Base-by-base conservation (phyloP, 2,113 vertebrate genomes). In the Myxocyprinus asiaticus region DNA sequence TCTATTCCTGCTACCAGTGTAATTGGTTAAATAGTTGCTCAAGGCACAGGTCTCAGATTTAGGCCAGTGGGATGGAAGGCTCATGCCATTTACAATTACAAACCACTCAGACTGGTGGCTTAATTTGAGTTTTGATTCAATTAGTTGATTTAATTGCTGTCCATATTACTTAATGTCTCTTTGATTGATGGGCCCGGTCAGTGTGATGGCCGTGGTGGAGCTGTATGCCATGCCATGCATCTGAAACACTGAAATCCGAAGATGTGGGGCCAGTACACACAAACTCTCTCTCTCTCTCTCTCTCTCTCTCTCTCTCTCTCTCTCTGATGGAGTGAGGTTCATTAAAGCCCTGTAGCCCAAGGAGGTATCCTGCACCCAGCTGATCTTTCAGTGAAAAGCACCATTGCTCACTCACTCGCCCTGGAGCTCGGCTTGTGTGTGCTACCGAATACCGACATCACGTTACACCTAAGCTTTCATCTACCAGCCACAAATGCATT, bases 111-210 rank as follows among this genome's bases (percentile, higher is more conserved):
- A 62, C 78, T 72, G 71, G 79, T 79, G 81, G 76, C 61, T 78
- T 79, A 66, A 83, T 82, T 79, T 81, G 79, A 70, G 67, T 78
- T 81, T 75, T 72, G 79, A 81, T 83, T 81, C 67, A 73, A 81
- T 83, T 81, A 85, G 70, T 58, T 74, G 69, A 75, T 78, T 69
- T 82, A 82, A 83, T 75, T 67, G 78, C 71, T 72, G 74, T 79
- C 78, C 64, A 67, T 79, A 62, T 63, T 63, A 59, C 75, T 70
- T 67, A 67, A 81, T 79, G 80, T 65, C 67, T 68, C 71, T 79
- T 72, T 76, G 79, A 81, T 65, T 81, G 76, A 78, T 81, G 84
- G 78, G 55, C 69, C 65, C 69, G 62, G 80, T 76, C 77, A 73
- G 58, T 17, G 17, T 67, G 77, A 76, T 55, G 63, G 74, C 58